Percentiles rank a stretch among this genome's conserved stretches.
These are phyloP conservation scores for Piprites chloris DNA, from an alignment of 2,113 vertebrate genomes.

Conservation along the genomic window DNA sequence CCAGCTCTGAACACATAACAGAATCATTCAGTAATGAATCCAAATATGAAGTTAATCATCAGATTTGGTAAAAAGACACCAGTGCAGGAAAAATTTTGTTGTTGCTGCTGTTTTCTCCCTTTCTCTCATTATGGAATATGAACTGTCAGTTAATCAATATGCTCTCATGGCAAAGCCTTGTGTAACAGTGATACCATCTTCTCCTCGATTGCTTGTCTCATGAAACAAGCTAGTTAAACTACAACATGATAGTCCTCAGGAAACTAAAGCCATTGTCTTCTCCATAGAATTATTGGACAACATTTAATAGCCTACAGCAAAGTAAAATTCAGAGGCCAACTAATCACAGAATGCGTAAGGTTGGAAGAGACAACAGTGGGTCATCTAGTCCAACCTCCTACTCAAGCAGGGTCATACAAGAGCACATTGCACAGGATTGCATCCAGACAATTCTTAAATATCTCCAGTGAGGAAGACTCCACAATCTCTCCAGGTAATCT, in stretches of 20 bases:
- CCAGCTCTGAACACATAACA: not conserved
- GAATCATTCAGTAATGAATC: not conserved
- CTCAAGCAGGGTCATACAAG: not conserved
- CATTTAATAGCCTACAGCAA: not conserved
- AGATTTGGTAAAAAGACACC: not conserved
- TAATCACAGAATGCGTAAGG: not conserved
- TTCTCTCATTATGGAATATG: not conserved
- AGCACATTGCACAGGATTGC: not conserved
- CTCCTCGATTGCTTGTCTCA: not conserved
- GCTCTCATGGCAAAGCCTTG: not conserved
- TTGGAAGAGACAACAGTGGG: not conserved
- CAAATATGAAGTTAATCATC: not conserved
- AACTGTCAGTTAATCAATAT: not conserved
- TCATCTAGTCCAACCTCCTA: not conserved
- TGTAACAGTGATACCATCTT: accelerated
- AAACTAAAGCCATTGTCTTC: not conserved
- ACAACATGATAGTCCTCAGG: not conserved
- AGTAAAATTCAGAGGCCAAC: not conserved
- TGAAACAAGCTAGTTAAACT: not conserved
- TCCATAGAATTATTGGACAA: not conserved
- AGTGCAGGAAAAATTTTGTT: not conserved
- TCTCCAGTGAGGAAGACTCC: not conserved
- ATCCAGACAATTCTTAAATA: not conserved
- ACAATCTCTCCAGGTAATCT: not conserved
- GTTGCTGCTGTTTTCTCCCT: not conserved